Base-by-base conservation (phyloP, 2,113 vertebrate species). In the Lagenorhynchus albirostris region DNA sequence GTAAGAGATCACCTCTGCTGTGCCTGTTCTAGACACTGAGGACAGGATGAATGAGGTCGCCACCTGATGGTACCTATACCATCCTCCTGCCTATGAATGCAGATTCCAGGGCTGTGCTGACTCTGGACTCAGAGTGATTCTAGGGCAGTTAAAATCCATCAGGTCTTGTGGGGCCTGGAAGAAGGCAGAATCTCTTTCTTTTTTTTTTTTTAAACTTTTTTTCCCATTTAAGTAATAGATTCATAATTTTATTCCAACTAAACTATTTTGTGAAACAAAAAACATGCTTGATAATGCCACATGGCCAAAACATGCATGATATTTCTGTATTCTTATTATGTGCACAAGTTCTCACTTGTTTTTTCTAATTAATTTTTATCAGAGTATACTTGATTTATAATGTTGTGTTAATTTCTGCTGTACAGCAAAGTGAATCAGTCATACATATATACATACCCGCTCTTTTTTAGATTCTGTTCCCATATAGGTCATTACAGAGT, bases 211-310 rank as follows among this genome's bases (percentile, higher is more conserved):
- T 4, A 11, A 41, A 6, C 18, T 55, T 20, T 63, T 63, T 31
- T 76, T 33, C 77, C 98, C 87, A 96, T 98, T 98, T 98, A 98
- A 98, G 98, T 98, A 98, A 97, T 96, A 98, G 89, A 98, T 97
- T 97, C 94, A 98, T 97, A 98, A 98, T 98, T 98, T 98, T 98
- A 98, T 97, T 68, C 5, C 74, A 97, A 36, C 85, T 92, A 98
- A 98, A 97, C 73, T 95, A 91, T 92, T 77, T 62, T 91, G 4
- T 98, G 96, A 98, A 96, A 87, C 50, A 53, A 98, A 96, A 96
- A 98, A 86, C 89, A 97, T 97, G 91, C 65, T 95, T 96, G 79
- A 97, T 95, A 97, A 97, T 96, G 93, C 71, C 60, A 87, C 76
- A 96, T 79, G 65, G 10, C 97, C 60, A 97, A 95, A 29, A 90